phyloP scores from a whole-genome alignment of 2,888 invertebrate species.

The Drosophila kokeensis region DNA sequence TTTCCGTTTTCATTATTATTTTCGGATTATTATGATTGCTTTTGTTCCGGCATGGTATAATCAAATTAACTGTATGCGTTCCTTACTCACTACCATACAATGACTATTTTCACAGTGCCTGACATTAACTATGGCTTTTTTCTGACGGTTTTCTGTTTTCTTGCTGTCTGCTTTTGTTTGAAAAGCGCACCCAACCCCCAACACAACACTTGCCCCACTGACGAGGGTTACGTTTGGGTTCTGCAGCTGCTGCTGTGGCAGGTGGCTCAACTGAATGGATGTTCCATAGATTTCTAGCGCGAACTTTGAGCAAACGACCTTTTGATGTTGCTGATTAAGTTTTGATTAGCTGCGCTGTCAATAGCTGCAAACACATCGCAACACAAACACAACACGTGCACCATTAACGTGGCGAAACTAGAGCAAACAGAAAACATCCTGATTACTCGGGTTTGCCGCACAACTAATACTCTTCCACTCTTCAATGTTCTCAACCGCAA shows the following conservation, averaged over 20 bases:
- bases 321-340: conserved; percentile 74
- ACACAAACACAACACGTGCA: conserved; percentile 19
- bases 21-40: conserved; percentile 80
- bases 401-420: conserved; percentile 4
- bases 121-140: conserved; percentile 32
- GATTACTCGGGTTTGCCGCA: neutral
- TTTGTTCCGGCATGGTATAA: conserved; percentile 69
- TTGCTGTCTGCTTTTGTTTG: neutral
- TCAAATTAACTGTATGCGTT: conserved; percentile 71
- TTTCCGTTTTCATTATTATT: conserved; percentile 74
- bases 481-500: neutral
- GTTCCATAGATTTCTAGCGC: conserved; percentile 9
- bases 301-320: conserved; percentile 65
- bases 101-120: conserved; percentile 16
- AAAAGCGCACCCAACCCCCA: neutral
- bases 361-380: conserved; percentile 11
- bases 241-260: conserved; percentile 9
- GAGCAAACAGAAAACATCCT: neutral
- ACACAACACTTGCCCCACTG: conserved; percentile 19
- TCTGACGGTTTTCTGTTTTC: neutral
- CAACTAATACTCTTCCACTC: neutral
- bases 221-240: conserved; percentile 22
- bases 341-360: conserved; percentile 66
- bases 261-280: conserved; percentile 22
- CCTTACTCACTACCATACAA: neutral